A percentile compares a stretch with the other conserved stretches of the same genome.
Evolutionary conservation across 2,888 invertebrate species (phyloP).

Genomic region (Troilus luridus): DNA sequence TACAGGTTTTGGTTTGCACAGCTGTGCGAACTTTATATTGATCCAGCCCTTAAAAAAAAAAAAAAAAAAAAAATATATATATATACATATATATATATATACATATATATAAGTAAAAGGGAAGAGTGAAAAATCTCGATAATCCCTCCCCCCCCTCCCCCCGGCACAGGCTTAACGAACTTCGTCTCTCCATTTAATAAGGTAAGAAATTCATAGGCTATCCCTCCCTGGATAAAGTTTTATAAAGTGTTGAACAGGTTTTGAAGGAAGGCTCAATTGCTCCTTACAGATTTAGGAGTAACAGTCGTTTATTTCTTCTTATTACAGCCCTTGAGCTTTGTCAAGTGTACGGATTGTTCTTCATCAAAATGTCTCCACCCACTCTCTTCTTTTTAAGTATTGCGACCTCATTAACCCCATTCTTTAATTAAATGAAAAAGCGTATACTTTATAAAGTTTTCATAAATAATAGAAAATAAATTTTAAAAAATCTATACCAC

Average conservation of each 20-base stretch:
- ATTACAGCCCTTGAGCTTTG: background rate
- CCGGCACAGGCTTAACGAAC: background rate
- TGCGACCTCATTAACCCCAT: background rate
- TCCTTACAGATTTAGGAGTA: background rate
- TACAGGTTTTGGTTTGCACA: background rate
- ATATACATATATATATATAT: too few species aligned
- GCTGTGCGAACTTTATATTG: constrained; percentile 8
- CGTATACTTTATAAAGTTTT: too few species aligned
- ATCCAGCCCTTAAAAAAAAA: background rate
- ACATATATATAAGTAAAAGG: background rate
- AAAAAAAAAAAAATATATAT: too few species aligned
- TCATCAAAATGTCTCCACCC: background rate
- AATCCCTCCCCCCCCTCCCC: background rate
- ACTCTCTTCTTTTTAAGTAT: background rate
- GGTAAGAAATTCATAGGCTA: background rate
- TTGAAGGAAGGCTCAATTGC: background rate
- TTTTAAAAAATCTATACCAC: too few species aligned
- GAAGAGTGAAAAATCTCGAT: background rate
- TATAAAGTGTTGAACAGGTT: background rate
- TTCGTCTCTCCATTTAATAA: background rate
- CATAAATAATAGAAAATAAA: too few species aligned
- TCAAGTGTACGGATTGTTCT: background rate
- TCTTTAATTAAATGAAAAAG: background rate
- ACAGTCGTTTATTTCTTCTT: background rate
- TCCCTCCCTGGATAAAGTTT: background rate